Evolutionary conservation across 1,140 invertebrate genomes (phyloP), one percentile per base, ranked within the genome.

Genomic region (Trachelipus rathkii): DNA sequence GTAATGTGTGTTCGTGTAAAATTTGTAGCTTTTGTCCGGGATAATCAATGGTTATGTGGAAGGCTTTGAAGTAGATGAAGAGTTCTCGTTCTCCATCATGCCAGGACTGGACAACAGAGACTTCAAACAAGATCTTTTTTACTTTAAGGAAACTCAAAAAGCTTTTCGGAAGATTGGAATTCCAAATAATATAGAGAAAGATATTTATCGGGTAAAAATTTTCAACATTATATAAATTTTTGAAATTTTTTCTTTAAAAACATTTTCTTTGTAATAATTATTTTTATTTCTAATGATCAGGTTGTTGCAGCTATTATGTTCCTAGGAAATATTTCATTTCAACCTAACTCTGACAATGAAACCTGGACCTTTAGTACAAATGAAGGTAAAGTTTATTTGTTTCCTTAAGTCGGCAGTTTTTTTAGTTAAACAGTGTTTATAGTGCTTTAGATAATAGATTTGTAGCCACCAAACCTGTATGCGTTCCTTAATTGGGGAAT

Each of bases 121-220:
- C 9, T 46, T 24, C 23, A 21, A 73, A n/a, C 60, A 53, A 21
- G 78, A 79, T 50, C 43, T 77, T 21, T 3, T 67, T 7, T 73
- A 73, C 19, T 66, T 79, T 44, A 43, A 68, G 33, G 73, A 74
- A 10, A 79, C 78, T 7, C 43, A 77, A 1, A 15, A 67, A 43
- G 78, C 78, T 9, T 75, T 79, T 69, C 24, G 74, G 4, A 67
- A 77, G 19, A 45, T 79, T 33, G 71, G 74, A 33, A 76, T 79
- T 67, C 76, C 75, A 44, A 21, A 10, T 0, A 45, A 60, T 33
- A 72, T 77, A 44, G 67, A 76, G 68, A 72, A 70, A 10, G 46
- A 76, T 23, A 79, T 79, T 71, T 75, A 70, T 33, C 44, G 73
- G 75, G 78, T 79, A 23, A 69, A 19, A 33, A 33, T 33, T 33